Base-by-base conservation (phyloP, 2,888 invertebrate genomes). In the Drosophila macrospina region DNA sequence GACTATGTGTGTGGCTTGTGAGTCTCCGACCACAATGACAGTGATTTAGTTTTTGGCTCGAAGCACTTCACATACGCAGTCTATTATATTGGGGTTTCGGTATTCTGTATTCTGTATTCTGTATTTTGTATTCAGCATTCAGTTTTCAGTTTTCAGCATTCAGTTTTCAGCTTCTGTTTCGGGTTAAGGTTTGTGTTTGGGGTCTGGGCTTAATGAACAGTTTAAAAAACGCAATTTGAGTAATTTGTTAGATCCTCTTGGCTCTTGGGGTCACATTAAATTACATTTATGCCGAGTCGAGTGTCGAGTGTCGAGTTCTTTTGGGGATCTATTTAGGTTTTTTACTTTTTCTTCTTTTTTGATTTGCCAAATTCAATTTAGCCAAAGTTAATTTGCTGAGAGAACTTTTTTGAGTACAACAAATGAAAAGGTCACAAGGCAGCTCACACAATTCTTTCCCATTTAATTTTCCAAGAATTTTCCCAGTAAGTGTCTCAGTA, bases 31-130 rank as follows among this genome's bases (percentile, higher is more conserved):
- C 89, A 48, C 85, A 80, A 66, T 81, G 85, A 85, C 85, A 85
- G 89, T 85, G 85, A 85, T 85, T 85, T 85, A 85, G 85, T 84
- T 88, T 88, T 86, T 78, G 86, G 86, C 79, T 70, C 55, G 15
- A 34, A 63, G 37, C 66, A 67, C 44, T 73, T 64, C 68, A 71
- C 78, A 77, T 52, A 76, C 73, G 54, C 69, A 83, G 86, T 83
- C 83, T 65, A 83, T 83, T 83, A 83, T 65, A 85, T 66, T 66
- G 55, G 44, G 73, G 65, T 63, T 69, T 50, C 48, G 45, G 15
- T 47, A 2, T 41, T 44, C 44, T 28, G 28, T 13, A 1, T 15
- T 26, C 42, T 24, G 7, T 26, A 26, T 13, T 28, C 15, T 15
- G 6, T 45, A 45, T 28, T 44, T 5, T 1, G 39, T 39, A 8